Conservation (phyloP, 2,888 invertebrate genomes). For the Luffia ferchaultella region DNA sequence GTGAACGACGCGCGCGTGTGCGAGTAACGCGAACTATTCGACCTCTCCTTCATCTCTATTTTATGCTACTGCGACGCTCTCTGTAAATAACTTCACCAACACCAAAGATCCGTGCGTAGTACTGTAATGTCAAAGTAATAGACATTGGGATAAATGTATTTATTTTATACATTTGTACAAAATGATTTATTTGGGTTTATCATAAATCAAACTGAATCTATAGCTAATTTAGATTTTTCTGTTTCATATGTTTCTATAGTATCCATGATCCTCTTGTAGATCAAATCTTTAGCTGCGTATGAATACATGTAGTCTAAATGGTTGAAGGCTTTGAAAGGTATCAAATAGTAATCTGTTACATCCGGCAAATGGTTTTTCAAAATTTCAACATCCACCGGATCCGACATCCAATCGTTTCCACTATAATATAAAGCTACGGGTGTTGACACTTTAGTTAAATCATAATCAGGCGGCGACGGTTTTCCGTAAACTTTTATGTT, state of each 20-base stretch:
- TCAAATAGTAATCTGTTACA: constrained; percentile 57
- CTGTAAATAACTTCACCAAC: too few species aligned
- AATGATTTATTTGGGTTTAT: too few species aligned
- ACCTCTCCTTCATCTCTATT: too few species aligned
- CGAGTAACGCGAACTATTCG: too few species aligned
- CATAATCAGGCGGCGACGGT: constrained; percentile 37
- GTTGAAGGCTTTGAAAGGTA: constrained; percentile 56
- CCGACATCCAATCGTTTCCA: constrained; percentile 72
- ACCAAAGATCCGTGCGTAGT: too few species aligned
- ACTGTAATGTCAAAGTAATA: too few species aligned
- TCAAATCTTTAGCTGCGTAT: constrained; percentile 33
- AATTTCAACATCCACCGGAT: constrained; percentile 64
- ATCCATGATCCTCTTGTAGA: constrained; percentile 42
- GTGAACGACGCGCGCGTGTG: too few species aligned
- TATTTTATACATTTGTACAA: too few species aligned
- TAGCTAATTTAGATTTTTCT: too few species aligned
- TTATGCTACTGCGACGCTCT: too few species aligned
- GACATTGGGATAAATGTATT: too few species aligned
- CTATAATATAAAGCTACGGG: constrained; percentile 50
- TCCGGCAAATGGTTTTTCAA: constrained; percentile 64
- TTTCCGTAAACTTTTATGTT: constrained; percentile 44
- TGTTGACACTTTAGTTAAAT: constrained; percentile 37
- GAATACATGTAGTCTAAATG: constrained; percentile 56
- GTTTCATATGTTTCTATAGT: constrained; percentile 38
- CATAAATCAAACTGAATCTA: too few species aligned